Evolutionary conservation across 64 coral and sea anemone species (phyloP), one percentile per base, ranked within the genome.

Genomic region (Actinia equina): DNA sequence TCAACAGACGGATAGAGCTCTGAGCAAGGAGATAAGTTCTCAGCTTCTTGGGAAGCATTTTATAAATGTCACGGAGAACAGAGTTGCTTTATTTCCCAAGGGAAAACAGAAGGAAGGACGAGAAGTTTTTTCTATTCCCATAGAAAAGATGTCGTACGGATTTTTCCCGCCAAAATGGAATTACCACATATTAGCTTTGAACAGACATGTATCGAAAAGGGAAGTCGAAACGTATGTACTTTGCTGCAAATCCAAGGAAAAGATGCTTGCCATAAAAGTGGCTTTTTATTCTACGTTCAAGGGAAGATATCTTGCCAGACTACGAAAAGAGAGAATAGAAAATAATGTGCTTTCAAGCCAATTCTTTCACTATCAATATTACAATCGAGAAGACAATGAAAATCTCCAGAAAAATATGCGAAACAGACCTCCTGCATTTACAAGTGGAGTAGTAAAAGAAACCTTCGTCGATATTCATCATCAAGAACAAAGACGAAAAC

Each of bases 131-230:
- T 89, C 89, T 55, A 82, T 92, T n/a, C 87, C 86, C 15, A 54
- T 95, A 3, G 57, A 69, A 19, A 92, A 95, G 19, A 89, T 92
- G 60, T 95, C 94, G 22, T 95, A 92, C 44, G 84, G 87, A 9
- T 83, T 85, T 77, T 74, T 74, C 27, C 61, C 80, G 22, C 61
- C 56, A 44, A 45, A 80, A 56, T 78, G 70, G 52, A 44, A 89
- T 45, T 80, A 74, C 51, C 70, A 92, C 13, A 61, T 95, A 43
- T 87, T 95, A 37, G 89, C 94, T 2, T 92, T 95, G 80, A 92
- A 92, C 19, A 86, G 89, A 17, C 94, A 95, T 55, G 57, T 92
- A 12, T 95, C 94, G 57, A 85, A 82, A 30, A 86, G 82, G 8
- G 85, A 86, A 43, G 87, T 95, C 2, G 94, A 89, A 67, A 91